Conservation (phyloP, 2,888 invertebrate genomes). For the Caenorhabditis auriculariae region DNA sequence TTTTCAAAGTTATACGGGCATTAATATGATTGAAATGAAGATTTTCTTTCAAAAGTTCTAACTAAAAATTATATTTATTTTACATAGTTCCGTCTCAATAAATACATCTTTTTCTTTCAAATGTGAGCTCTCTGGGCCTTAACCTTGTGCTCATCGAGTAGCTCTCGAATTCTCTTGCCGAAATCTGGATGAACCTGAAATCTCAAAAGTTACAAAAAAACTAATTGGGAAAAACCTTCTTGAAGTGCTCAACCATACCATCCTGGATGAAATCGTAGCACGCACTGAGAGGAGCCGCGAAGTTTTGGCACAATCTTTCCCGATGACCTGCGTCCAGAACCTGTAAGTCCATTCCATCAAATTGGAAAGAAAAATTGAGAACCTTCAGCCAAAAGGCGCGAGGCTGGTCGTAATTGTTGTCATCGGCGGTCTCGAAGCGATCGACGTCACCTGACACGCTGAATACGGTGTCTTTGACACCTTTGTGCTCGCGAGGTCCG, state of each 20-base stretch:
- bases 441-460: conserved; percentile 76
- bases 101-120: no score
- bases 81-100: no score
- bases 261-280: conserved; percentile 79
- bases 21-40: no score
- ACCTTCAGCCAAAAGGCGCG: conserved; percentile 80
- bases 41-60: no score
- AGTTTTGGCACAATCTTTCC: conserved; percentile 77
- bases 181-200: conserved; percentile 31
- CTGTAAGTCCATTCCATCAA: no score
- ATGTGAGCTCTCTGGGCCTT: no score
- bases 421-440: conserved; percentile 77
- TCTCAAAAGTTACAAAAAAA: no score
- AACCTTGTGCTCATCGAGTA: conserved; percentile 8
- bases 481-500: conserved; percentile 73
- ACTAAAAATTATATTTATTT: no score
- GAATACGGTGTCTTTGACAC: conserved; percentile 67
- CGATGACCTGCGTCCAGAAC: conserved; percentile 75
- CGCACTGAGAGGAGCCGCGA: conserved; percentile 77
- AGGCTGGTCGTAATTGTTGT: conserved; percentile 87
- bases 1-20: no score
- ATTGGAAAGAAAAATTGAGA: no score
- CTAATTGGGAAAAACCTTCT: no score
- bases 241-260: conserved; percentile 29
- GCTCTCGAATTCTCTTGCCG: conserved; percentile 18